Evolutionary conservation across 2,113 vertebrate species (phyloP).

Genomic region (Phaetusa simplex): DNA sequence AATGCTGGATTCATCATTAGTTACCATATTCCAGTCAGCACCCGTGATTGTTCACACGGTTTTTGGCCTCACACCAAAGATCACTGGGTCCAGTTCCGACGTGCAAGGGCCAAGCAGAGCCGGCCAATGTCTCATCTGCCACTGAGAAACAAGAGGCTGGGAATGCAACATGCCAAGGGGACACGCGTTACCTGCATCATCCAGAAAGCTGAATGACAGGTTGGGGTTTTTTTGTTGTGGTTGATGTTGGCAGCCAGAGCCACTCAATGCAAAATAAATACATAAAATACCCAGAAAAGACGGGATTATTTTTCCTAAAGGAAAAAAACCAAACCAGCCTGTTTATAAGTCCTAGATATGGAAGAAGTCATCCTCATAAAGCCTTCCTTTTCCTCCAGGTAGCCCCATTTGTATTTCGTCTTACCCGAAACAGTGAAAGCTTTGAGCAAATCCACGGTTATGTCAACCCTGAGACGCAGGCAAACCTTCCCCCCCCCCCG

Average conservation of each 20-base stretch:
- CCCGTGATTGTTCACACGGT: not conserved
- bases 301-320: not conserved
- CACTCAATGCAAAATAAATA: not conserved
- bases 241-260: not conserved
- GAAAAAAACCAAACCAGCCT: not conserved
- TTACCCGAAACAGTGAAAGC: not conserved
- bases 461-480: not conserved
- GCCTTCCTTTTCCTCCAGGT: not conserved
- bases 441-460: not conserved
- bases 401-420: not conserved
- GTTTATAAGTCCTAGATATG: not conserved
- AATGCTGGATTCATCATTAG: not conserved
- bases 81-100: not conserved
- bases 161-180: not conserved
- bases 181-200: rapidly evolving
- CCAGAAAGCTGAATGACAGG: not conserved
- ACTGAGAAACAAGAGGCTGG: not conserved
- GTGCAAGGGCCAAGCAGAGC: not conserved
- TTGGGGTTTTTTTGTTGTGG: no score
- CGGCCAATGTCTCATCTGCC: rapidly evolving
- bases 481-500: not conserved
- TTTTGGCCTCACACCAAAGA: not conserved
- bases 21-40: not conserved
- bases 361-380: not conserved
- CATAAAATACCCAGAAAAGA: not conserved